phyloP scores from a whole-genome alignment of 53 echinoderm and acorn worm genomes.

The Mesocentrotus franciscanus region DNA sequence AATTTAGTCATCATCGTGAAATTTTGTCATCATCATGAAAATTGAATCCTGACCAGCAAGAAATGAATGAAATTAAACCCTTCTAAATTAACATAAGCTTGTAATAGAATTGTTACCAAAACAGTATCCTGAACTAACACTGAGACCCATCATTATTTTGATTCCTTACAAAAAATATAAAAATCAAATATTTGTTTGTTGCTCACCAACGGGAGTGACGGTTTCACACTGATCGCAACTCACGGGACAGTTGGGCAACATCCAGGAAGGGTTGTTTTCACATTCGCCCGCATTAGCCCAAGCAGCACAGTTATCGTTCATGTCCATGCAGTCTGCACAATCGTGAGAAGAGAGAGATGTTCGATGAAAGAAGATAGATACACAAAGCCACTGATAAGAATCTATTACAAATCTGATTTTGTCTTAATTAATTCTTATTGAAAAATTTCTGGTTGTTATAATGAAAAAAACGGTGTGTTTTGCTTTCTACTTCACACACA shows the following conservation, averaged over 20 bases:
- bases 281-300: conserved; percentile 51
- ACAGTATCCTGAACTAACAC: too few species aligned
- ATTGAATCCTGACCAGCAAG: neutral
- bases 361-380: neutral
- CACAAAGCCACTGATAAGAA: conserved; percentile 3
- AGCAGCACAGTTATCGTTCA: conserved; percentile 8
- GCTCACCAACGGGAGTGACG: neutral
- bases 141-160: too few species aligned
- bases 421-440: too few species aligned
- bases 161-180: too few species aligned
- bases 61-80: neutral
- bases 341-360: neutral
- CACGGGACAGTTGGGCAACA: conserved; percentile 15
- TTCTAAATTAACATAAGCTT: too few species aligned
- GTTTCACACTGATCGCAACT: conserved; percentile 46
- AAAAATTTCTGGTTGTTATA: neutral
- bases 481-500: too few species aligned
- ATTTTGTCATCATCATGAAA: neutral
- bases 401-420: neutral
- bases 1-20: neutral
- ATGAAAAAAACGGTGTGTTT: too few species aligned
- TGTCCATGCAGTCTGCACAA: neutral
- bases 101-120: too few species aligned
- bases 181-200: neutral
- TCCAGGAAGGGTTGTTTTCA: conserved; percentile 4